Base-by-base conservation (phyloP, 1,140 invertebrate genomes). In the Drosophila burlai region DNA sequence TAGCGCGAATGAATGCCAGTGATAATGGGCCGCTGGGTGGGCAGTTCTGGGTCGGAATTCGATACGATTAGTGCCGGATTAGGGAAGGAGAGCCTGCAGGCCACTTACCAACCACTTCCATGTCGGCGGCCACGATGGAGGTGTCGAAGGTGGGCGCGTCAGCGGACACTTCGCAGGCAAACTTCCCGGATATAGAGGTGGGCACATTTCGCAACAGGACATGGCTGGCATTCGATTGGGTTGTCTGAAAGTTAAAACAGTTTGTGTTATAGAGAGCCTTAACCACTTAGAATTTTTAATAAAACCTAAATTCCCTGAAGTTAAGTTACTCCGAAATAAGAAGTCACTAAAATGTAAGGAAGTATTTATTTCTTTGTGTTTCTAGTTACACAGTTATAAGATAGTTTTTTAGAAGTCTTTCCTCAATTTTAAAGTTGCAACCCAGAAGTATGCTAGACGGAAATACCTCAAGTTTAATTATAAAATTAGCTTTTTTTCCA, bases 111-210 rank as follows among this genome's bases (percentile, higher is more conserved):
- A 96, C 95, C 52, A 97, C 95, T 76, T 96, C 95, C 95, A 97
- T 95, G 62, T 95, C 94, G 40, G 95, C 95, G 38, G 94, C 94
- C 71, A 95, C 95, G 72, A 96, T 95, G 6, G 95, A 95, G 0
- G 97, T 98, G 85, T 97, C 95, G 92, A 98, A 98, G 40, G 96
- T 96, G 5, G 97, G 97, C 6, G 96, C 96, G 92, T 98, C 97
- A 0, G 96, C 96, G 1, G 96, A 97, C 42, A 97, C 96, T 93
- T 97, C 97, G 90, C 97, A 97, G 49, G 95, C 95, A 91, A 96
- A 97, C 42, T 93, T 93, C 0, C 96, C 96, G 40, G 95, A 94
- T 15, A 96, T 95, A 10, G 94, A 94, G 63, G 94, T 93, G 72
- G 94, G 93, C n/a, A 96, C 94, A 75, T 94, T 93, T 42, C 93